These are phyloP conservation scores for Melitaea cinxia DNA, from an alignment of 1,140 invertebrate species.

Conservation along the genomic window DNA sequence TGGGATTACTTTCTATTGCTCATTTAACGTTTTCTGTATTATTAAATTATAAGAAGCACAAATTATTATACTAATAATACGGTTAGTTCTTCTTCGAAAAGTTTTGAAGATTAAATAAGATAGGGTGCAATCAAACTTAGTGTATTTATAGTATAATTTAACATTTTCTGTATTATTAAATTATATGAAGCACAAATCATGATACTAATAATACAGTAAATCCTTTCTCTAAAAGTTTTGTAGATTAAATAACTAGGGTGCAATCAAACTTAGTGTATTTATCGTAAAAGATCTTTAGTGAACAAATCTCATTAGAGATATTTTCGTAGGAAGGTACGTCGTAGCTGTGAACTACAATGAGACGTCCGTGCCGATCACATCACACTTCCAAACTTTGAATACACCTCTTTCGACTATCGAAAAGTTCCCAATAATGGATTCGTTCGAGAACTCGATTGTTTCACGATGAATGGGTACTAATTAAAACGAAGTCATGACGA, in stretches of 20 bases:
- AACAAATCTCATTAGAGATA: slow-evolving; percentile 29
- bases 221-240: no score
- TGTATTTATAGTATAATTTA: background rate
- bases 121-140: background rate
- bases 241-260: no score
- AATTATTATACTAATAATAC: no score
- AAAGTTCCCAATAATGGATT: slow-evolving; percentile 79
- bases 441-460: slow-evolving; percentile 75
- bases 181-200: no score
- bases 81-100: no score
- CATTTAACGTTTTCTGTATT: no score
- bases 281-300: background rate
- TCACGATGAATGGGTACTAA: slow-evolving; percentile 78
- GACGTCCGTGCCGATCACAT: slow-evolving; percentile 49
- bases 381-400: slow-evolving; percentile 67
- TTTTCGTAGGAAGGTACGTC: slow-evolving; percentile 38
- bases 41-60: no score
- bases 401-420: slow-evolving; percentile 76
- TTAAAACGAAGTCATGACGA: slow-evolving; percentile 77
- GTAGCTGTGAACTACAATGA: slow-evolving; percentile 47
- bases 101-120: no score
- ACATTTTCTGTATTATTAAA: no score
- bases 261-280: background rate
- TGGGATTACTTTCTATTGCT: no score
- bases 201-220: no score